Evolutionary conservation across 2,797 vertebrate species (phyloP), one percentile per base, ranked within the genome.

Genomic region (Tiaroga cobitis): DNA sequence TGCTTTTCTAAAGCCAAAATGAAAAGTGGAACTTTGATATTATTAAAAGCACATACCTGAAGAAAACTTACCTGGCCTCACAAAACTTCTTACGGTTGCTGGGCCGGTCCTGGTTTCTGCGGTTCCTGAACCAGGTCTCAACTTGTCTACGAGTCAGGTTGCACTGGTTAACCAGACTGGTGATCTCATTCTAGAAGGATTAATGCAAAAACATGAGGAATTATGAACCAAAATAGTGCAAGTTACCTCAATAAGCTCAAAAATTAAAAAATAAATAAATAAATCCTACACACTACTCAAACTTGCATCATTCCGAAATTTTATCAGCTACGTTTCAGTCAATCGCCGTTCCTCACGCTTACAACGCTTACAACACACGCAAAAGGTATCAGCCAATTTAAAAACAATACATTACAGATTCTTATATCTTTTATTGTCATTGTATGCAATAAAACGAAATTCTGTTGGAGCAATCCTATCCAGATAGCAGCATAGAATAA

Each of bases 81-180:
- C 93, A 95, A 92, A 99, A 99, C 93, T 98, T 99, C 93, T 96
- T 97, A 0, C 94, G 95, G 86, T 93, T 90, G 89, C 90, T 92
- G 5, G 98, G 96, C 56, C 94, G 89, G 89, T 98, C 96, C 49
- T 95, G 93, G 90, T 96, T 97, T 85, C 95, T 93, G 32, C 97
- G 96, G 26, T 80, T 91, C 61, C 94, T 94, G 92, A 99, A 98
- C 98, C 98, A 99, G 61, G 89, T 92, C 85, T 97, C 95, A 9
- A 97, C 95, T 91, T 97, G 96, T 63, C 94, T 92, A 79, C 94
- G 91, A 0, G 95, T 95, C 91, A 97, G 93, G n/a, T 95, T 91
- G 0, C 95, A 94, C n/a, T 92, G 91, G 11, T 91, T 91, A 91
- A 95, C 95, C 80, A 98, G 89, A 80, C 76, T 56, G 6, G 80